Evolutionary conservation across 2,888 invertebrate genomes (phyloP).

Genomic region (Synanthedon formicaeformis): DNA sequence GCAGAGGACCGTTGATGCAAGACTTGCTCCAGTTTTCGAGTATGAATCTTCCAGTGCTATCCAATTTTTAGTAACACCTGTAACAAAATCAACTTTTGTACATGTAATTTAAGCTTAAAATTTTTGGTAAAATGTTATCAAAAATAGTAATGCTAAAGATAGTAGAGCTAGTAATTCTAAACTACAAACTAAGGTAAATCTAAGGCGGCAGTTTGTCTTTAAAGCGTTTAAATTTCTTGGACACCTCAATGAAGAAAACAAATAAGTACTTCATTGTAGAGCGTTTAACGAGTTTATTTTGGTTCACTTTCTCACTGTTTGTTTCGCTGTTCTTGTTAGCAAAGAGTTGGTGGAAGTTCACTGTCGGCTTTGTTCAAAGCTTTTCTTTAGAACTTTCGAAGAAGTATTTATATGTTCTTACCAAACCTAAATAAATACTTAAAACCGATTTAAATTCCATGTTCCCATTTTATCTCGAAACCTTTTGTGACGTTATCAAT

Average conservation of each 20-base stretch:
- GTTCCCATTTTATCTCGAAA: too few relatives aligned
- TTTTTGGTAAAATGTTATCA: too few relatives aligned
- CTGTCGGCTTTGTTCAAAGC: too few relatives aligned
- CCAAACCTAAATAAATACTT: too few relatives aligned
- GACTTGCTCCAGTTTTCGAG: slow-evolving; percentile 75
- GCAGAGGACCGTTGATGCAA: slow-evolving; percentile 72
- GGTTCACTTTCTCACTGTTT: background rate
- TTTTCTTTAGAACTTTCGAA: too few relatives aligned
- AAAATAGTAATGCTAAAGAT: too few relatives aligned
- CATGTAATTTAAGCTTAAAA: background rate
- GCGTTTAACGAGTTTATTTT: background rate
- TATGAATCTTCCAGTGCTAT: slow-evolving; percentile 90
- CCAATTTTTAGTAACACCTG: slow-evolving; percentile 90
- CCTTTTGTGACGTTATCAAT: too few relatives aligned
- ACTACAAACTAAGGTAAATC: background rate
- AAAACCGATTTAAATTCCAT: too few relatives aligned
- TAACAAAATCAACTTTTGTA: background rate
- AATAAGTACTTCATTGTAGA: slow-evolving; percentile 1
- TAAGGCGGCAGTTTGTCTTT: too few relatives aligned
- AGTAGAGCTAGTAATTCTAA: background rate
- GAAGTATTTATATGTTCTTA: too few relatives aligned
- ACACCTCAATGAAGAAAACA: slow-evolving; percentile 5
- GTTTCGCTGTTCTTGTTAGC: too few relatives aligned
- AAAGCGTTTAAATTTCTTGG: background rate
- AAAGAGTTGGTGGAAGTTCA: too few relatives aligned